A percentile compares a stretch with the other conserved stretches of the same genome.
These are phyloP conservation scores for Automeris io DNA, from an alignment of 2,888 invertebrate genomes.

Conservation along the genomic window DNA sequence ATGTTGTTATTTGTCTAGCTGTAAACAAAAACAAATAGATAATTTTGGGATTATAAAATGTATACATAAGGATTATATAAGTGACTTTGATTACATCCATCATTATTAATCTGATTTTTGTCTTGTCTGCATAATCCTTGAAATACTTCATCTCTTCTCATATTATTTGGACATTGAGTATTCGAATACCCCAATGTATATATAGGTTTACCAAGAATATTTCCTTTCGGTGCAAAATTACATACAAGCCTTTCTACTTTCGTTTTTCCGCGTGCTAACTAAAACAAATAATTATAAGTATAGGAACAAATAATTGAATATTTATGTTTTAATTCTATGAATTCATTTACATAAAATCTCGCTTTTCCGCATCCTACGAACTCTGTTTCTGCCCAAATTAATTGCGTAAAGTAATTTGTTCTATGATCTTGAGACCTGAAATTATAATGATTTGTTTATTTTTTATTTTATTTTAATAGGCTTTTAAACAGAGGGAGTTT, in stretches of 20 bases:
- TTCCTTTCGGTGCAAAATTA: constrained; percentile 61
- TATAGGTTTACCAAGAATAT: constrained; percentile 45
- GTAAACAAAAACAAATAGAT: constrained; percentile 25
- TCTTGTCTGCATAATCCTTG: constrained; percentile 34
- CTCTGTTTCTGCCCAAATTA: constrained; percentile 62
- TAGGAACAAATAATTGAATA: not conserved
- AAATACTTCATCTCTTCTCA: constrained; percentile 30
- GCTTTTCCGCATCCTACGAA: constrained; percentile 59
- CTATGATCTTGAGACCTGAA: constrained; percentile 37
- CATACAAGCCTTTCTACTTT: constrained; percentile 54
- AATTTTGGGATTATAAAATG: too few relatives aligned
- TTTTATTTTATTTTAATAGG: too few relatives aligned
- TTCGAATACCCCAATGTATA: constrained; percentile 53
- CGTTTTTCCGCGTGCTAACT: constrained; percentile 29
- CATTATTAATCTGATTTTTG: not conserved
- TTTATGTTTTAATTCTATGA: not conserved
- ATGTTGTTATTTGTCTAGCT: constrained; percentile 25
- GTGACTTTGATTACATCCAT: not conserved
- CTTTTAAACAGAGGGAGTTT: too few relatives aligned
- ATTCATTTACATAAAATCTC: constrained; percentile 51
- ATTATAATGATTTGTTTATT: too few relatives aligned
- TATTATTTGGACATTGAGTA: constrained; percentile 45
- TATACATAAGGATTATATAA: too few relatives aligned
- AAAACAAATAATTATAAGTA: constrained; percentile 15
- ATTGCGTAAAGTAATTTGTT: constrained; percentile 54